These are phyloP conservation scores for Brachypterus glaber DNA, from an alignment of 2,888 invertebrate genomes.

Conservation along the genomic window DNA sequence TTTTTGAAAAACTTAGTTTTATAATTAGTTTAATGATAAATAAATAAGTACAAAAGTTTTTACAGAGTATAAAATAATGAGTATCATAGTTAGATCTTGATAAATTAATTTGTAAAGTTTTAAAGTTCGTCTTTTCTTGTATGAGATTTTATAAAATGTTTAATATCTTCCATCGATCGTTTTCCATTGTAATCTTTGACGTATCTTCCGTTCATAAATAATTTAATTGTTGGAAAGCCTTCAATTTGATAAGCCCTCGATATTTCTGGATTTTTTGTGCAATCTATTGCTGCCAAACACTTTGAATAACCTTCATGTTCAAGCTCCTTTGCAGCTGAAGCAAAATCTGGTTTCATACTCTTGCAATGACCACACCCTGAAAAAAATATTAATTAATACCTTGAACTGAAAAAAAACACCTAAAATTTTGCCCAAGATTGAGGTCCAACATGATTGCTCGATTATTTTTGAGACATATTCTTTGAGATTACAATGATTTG, in stretches of 20 bases:
- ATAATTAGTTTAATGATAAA: no score
- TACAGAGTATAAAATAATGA: no score
- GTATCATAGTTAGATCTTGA: no score
- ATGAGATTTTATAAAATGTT: slow-evolving; percentile 40
- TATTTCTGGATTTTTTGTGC: slow-evolving; percentile 50
- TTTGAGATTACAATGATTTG: no score
- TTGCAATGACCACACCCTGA: slow-evolving; percentile 68
- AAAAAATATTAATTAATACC: no score
- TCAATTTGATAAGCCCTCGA: slow-evolving; percentile 51
- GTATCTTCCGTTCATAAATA: slow-evolving; percentile 47
- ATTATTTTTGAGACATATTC: no score
- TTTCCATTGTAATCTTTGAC: slow-evolving; percentile 50
- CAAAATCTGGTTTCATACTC: slow-evolving; percentile 57
- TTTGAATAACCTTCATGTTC: slow-evolving; percentile 36
- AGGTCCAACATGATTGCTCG: no score
- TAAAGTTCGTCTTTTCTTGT: slow-evolving; percentile 29
- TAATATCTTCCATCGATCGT: slow-evolving; percentile 47
- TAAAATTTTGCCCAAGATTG: no score
- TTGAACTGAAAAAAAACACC: no score
- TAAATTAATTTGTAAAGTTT: no score
- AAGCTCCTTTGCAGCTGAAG: slow-evolving; percentile 46
- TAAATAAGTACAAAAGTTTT: no score
- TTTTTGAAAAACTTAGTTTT: no score
- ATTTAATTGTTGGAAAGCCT: slow-evolving; percentile 60
- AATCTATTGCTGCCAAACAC: slow-evolving; percentile 54